Evolutionary conservation across 2,113 vertebrate species (phyloP).

Genomic region (Cathartes aura): DNA sequence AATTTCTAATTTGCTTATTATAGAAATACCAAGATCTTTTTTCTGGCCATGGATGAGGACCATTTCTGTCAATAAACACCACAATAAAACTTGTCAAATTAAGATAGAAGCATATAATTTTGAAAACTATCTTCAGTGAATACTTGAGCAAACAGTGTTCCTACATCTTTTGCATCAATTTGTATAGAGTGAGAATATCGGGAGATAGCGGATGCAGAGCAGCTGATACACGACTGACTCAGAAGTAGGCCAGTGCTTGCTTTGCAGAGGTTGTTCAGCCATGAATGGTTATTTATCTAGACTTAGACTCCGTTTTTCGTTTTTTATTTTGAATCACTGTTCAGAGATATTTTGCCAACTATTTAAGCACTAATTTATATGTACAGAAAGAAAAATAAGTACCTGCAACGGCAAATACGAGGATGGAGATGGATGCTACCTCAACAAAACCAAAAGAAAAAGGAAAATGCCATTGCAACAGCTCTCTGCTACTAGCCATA

Average conservation of each 20-base stretch:
- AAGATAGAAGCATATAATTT: background rate
- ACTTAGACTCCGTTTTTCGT: background rate
- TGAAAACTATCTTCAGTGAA: background rate
- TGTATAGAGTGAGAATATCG: background rate
- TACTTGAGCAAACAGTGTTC: background rate
- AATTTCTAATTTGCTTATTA: background rate
- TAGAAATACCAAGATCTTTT: background rate
- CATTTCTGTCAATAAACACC: background rate
- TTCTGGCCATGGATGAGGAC: background rate
- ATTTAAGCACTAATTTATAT: background rate
- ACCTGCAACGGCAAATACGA: slow-evolving; percentile 73
- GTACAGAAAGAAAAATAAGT: slow-evolving; percentile 83
- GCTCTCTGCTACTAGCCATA: slow-evolving; percentile 16
- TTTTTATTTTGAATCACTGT: background rate
- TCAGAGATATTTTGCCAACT: background rate
- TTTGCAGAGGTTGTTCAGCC: background rate
- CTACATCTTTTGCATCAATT: background rate
- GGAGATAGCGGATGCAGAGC: background rate
- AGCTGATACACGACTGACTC: background rate
- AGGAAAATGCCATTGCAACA: slow-evolving; percentile 75
- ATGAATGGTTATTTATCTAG: background rate
- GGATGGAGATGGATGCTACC: slow-evolving; percentile 90
- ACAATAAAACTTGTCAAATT: background rate
- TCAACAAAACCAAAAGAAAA: slow-evolving; percentile 79
- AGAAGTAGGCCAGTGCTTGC: background rate